Base-by-base conservation (phyloP, 2,113 vertebrate genomes). In the Vidua macroura region DNA sequence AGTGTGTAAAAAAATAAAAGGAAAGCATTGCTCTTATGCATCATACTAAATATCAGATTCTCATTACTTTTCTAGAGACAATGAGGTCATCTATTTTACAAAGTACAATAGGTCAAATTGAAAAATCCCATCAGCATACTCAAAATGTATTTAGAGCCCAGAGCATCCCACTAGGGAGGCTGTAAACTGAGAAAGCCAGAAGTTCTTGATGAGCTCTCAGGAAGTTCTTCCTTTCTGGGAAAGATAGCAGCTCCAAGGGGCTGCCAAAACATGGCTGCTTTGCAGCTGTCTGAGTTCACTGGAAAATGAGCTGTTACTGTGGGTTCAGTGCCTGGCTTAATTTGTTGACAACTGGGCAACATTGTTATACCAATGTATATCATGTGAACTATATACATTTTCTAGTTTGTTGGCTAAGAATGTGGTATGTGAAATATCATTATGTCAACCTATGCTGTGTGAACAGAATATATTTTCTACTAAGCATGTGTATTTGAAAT, bases 221-320 rank as follows among this genome's bases (percentile, higher is more conserved):
- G 30, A 64, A 1, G 3, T n/a, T 62, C 67, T 69, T 92, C 20
- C 31, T 85, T 82, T 75, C 41, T 49, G 25, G 43, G 28, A 48
- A 41, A 51, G 46, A 30, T 1, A 66, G 30, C 24, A 53, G 28
- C 17, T 85, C n/a, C 37, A 37, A 69, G 64, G 18, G 19, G 33
- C 77, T 72, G 55, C 51, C 43, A 58, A 83, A 83, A 73, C 0
- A 0, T n/a, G 35, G 7, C 44, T 0, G 0, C 53, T 72, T n/a
- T 4, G 2, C 78, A 73, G 43, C 69, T 66, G n/a, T 20, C 41
- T 51, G 31, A 44, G 22, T 27, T 78, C 55, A 44, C 10, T 59
- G 41, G 43, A 55, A 80, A 80, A 63, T 21, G 13, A 27, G 24
- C 13, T 22, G 3, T 67, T 48, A 63, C 35, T 35, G 6, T 16